These are phyloP conservation scores for Trogon melanurus DNA, from an alignment of 2,113 vertebrate genomes.

Conservation along the genomic window DNA sequence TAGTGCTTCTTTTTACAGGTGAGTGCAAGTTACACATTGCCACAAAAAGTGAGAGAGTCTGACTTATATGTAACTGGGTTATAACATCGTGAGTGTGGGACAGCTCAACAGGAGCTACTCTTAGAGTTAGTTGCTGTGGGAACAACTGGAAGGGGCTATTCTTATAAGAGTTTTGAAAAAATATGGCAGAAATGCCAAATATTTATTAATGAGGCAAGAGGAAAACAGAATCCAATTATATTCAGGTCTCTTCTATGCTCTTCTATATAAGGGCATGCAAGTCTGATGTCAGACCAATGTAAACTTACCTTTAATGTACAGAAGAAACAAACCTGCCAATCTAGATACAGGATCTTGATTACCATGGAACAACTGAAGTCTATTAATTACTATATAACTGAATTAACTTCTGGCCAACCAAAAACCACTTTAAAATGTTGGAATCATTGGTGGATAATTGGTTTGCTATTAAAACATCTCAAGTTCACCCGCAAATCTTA, in stretches of 20 bases:
- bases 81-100: background rate
- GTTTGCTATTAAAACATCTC: constrained; percentile 61
- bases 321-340: background rate
- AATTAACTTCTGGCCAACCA: constrained; percentile 59
- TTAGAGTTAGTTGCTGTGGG: background rate
- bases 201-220: background rate
- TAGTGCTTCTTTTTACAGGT: background rate
- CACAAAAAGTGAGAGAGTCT: background rate
- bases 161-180: background rate
- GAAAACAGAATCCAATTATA: background rate
- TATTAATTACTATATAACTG: constrained; percentile 33
- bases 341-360: background rate
- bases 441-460: constrained; percentile 55
- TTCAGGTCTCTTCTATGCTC: background rate
- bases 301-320: background rate
- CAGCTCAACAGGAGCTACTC: background rate
- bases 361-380: background rate
- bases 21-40: background rate
- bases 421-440: constrained; percentile 50
- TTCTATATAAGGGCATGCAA: background rate
- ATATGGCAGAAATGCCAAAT: background rate
- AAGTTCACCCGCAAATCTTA: constrained; percentile 25
- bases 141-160: background rate
- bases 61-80: background rate
- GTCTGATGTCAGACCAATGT: background rate